A percentile compares a stretch with the other conserved stretches of the same genome.
These are phyloP conservation scores for Neolamprologus multifasciatus DNA, from an alignment of 2,797 vertebrate species.

Conservation along the genomic window DNA sequence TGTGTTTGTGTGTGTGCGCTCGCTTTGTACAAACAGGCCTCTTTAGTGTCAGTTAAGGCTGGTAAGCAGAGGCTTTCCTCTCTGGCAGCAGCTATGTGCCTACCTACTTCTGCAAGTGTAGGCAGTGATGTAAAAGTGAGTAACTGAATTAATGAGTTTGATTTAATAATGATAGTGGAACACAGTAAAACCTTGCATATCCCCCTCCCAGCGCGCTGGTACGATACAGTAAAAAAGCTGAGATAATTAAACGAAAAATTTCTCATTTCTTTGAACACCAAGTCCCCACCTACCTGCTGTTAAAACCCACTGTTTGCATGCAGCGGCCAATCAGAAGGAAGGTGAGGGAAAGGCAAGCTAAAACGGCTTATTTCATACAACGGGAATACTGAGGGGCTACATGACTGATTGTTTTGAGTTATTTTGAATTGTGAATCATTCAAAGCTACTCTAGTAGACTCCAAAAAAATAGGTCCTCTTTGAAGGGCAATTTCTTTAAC, in stretches of 20 bases:
- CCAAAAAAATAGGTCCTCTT: neutral
- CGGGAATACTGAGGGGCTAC: neutral
- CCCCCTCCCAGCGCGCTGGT: neutral
- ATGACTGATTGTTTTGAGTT: neutral
- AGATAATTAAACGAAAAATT: neutral
- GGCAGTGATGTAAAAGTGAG: slow-evolving; percentile 18
- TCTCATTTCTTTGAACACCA: neutral
- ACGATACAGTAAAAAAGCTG: neutral
- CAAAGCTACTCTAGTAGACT: neutral
- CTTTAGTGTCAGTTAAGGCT: slow-evolving; percentile 21
- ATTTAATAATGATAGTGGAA: neutral
- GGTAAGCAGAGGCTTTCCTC: slow-evolving; percentile 45
- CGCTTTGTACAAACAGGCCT: slow-evolving; percentile 52
- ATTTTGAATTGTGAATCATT: neutral
- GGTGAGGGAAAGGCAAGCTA: neutral
- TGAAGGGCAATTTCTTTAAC: neutral
- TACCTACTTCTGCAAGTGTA: slow-evolving; percentile 8
- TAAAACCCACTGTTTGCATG: neutral
- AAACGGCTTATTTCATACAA: neutral
- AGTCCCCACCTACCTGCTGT: neutral
- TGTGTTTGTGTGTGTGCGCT: neutral
- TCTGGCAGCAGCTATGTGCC: slow-evolving; percentile 17
- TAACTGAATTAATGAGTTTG: neutral
- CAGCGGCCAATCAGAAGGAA: neutral
- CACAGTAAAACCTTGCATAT: neutral